Evolutionary conservation across 2,113 vertebrate genomes (phyloP).

Genomic region (Cottus gobio): DNA sequence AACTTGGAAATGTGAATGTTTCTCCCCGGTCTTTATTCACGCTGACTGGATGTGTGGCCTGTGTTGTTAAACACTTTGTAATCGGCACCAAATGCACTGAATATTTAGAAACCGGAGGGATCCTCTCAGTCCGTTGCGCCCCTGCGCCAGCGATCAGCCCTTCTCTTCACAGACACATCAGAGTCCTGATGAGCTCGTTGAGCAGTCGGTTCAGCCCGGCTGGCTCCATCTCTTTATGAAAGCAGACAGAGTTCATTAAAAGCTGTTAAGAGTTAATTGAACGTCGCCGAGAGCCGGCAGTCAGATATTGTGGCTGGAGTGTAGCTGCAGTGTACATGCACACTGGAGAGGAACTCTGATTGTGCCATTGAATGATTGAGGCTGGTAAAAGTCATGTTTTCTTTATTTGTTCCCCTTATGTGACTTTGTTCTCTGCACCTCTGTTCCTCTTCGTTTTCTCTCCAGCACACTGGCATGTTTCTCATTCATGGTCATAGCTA

Average conservation of each 20-base stretch:
- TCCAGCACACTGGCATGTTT: neutral
- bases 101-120: neutral
- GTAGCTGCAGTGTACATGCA: neutral
- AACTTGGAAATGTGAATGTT: neutral
- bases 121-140: neutral
- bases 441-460: no score
- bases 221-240: conserved; percentile 50
- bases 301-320: conserved; percentile 5
- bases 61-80: neutral
- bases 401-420: neutral
- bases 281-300: conserved; percentile 35
- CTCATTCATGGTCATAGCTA: neutral
- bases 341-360: neutral
- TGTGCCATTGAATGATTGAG: conserved; percentile 3
- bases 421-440: neutral
- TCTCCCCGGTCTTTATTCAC: neutral
- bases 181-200: conserved; percentile 46
- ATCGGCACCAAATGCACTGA: neutral
- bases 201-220: conserved; percentile 28
- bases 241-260: conserved; percentile 68
- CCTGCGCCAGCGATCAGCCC: neutral
- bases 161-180: conserved; percentile 16
- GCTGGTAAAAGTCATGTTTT: neutral
- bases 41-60: neutral
- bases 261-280: conserved; percentile 60